Conservation (phyloP, 2,113 vertebrate genomes). For the Oncorhynchus nerka region DNA sequence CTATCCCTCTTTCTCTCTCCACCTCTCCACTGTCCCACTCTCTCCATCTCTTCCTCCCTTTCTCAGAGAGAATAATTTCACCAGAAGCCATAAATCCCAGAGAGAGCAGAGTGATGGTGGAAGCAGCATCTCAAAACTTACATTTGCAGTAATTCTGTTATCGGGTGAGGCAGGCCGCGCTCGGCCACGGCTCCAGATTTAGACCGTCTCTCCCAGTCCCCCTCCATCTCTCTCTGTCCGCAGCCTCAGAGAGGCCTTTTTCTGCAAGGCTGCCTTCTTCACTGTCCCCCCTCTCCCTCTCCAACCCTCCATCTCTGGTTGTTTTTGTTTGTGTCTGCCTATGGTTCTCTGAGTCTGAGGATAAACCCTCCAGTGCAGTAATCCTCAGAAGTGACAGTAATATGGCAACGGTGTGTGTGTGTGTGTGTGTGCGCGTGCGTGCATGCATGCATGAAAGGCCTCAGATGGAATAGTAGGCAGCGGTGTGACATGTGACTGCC, state of each 20-base stretch:
- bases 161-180: constrained; percentile 61
- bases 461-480: constrained; percentile 9
- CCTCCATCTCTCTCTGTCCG: not conserved
- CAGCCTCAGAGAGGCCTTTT: too few species aligned
- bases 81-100: not conserved
- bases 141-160: constrained; percentile 77
- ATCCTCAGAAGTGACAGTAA: constrained; percentile 41
- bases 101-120: not conserved
- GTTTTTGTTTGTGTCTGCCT: too few species aligned
- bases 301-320: too few species aligned
- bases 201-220: constrained; percentile 26
- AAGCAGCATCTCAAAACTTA: constrained; percentile 51
- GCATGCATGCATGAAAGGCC: too few species aligned
- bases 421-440: too few species aligned
- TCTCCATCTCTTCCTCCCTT: constrained; percentile 24
- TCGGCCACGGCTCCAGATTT: constrained; percentile 51
- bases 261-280: too few species aligned
- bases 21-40: constrained; percentile 7
- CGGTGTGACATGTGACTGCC: constrained; percentile 37
- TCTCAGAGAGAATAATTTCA: constrained; percentile 11
- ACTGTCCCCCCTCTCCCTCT: too few species aligned
- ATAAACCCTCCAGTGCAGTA: constrained; percentile 13
- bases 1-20: not conserved
- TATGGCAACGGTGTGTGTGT: not conserved
- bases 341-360: too few species aligned